phyloP scores from a whole-genome alignment of 2,113 vertebrate species.

The Potamarius usumacintae region DNA sequence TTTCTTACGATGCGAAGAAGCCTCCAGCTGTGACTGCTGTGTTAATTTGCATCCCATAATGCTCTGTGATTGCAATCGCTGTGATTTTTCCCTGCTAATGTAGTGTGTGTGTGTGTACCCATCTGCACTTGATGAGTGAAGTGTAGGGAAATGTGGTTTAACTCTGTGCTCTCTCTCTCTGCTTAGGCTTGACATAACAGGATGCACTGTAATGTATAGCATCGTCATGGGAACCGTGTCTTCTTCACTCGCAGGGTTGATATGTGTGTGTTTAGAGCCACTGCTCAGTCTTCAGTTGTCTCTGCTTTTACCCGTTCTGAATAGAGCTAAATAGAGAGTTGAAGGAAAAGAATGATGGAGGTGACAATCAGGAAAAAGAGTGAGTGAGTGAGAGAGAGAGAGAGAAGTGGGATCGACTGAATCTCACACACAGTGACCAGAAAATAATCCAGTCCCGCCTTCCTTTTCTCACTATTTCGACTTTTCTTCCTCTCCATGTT shows the following conservation, averaged over 20 bases:
- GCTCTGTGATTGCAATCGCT: slow-evolving; percentile 17
- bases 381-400: neutral
- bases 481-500: neutral
- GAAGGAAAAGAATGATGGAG: neutral
- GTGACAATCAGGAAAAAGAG: neutral
- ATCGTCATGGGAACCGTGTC: slow-evolving; percentile 45
- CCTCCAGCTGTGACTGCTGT: slow-evolving; percentile 2
- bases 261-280: slow-evolving; percentile 4
- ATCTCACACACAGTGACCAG: neutral
- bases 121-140: slow-evolving; percentile 33
- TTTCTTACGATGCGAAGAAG: neutral
- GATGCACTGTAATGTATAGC: slow-evolving; percentile 16
- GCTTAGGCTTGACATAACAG: neutral
- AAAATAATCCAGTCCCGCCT: neutral
- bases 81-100: neutral
- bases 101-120: neutral
- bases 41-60: neutral
- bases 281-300: slow-evolving; percentile 31
- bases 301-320: slow-evolving; percentile 40
- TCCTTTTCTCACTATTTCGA: slow-evolving; percentile 2
- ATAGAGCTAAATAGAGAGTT: neutral
- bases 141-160: slow-evolving; percentile 23
- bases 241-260: neutral
- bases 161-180: neutral
- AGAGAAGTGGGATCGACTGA: neutral